Conservation (phyloP, 2,113 vertebrate genomes). For the Peromyscus leucopus region DNA sequence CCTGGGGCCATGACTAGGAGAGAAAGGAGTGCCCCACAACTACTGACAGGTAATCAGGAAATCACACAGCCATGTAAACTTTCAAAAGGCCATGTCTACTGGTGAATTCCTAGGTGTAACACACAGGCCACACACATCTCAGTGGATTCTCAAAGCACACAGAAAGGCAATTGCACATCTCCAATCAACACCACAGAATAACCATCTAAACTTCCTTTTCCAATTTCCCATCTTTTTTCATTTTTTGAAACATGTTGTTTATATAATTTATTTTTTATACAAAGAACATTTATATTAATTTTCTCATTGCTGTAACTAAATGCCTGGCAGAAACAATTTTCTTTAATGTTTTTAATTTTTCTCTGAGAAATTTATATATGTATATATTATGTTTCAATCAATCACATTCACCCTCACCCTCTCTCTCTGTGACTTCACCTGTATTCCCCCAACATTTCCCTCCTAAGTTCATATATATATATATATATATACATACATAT, state of each 20-base stretch:
- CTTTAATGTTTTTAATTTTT: background rate
- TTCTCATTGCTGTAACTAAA: background rate
- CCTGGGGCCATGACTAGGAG: background rate
- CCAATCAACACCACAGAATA: background rate
- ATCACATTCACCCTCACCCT: background rate
- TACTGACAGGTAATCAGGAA: background rate
- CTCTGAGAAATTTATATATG: background rate
- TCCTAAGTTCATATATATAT: background rate
- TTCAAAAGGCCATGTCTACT: no score
- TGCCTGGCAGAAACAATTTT: background rate
- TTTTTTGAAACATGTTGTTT: background rate
- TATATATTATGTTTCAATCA: background rate
- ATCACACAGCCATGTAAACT: background rate
- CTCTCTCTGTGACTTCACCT: background rate
- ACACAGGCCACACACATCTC: background rate
- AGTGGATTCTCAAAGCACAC: background rate
- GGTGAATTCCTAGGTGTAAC: background rate
- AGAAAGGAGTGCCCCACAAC: background rate
- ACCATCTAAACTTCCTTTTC: background rate
- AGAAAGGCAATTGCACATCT: background rate
- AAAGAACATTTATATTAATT: background rate
- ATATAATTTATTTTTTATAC: background rate
- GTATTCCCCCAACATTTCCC: background rate
- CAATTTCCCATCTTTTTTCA: background rate
- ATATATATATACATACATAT: no score